Base-by-base conservation (phyloP, 2,888 invertebrate genomes). In the Congeria kusceri region DNA sequence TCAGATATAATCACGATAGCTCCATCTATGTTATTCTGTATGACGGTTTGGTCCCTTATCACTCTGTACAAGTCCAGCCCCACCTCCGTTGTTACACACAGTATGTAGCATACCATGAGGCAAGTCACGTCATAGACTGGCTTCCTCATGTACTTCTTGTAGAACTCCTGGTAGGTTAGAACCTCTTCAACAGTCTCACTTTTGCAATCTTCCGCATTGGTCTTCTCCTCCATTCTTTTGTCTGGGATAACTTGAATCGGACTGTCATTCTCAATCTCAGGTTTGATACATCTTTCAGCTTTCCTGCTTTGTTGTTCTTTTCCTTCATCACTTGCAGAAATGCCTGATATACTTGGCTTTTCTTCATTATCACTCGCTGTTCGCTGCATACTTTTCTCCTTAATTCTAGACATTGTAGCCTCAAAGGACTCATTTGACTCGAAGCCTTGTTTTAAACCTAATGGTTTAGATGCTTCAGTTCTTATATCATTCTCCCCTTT, bases 61-160 rank as follows among this genome's bases (percentile, higher is more conserved):
- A 70, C 56, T 23, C 70, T 70, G 56, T 70, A 63, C 27, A 63
- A 27, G 56, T 70, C 70, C 39, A 70, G 44, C 32, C 62, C 27
- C 18, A 63, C 32, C 29, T 70, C 62, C 20, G 70, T 62, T 57
- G 56, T 56, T 3, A 63, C 9, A 46, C 70, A 63, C n/a, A 70
- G 0, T 9, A 44, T n/a, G 56, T 70, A 70, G 23, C 32, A 25
- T 4, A 46, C 7, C 56, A 70, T 32, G 15, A 70, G 53, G 15
- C 62, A 27, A 2, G 39, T 20, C 27, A 44, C 27, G 57, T 56
- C 56, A 39, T 70, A 56, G 28, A 47, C 62, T 4, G 70, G 63
- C 56, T 70, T 62, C 44, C 56, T 15, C 23, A 70, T 49, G 44
- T 63, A 63, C 28, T 62, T 70, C 44, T 63, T 70, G 57, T 53